Evolutionary conservation across 2,888 invertebrate species (phyloP), one percentile per base, ranked within the genome.

Genomic region (Chrysolina americana): DNA sequence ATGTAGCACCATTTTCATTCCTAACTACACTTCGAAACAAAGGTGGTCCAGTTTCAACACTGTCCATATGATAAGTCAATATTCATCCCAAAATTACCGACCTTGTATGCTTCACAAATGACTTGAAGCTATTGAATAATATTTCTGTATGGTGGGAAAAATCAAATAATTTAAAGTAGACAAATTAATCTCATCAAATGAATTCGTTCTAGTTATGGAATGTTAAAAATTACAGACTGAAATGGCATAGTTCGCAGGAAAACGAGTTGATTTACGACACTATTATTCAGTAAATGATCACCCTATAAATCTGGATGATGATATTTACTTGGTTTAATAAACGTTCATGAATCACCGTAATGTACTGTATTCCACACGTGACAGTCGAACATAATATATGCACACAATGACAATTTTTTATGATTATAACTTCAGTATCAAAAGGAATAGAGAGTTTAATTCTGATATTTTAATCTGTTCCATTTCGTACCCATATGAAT

Each of bases 251-350:
- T 53, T 53, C 53, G 19, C 53, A 53, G 53, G 53, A 21, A 10
- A 53, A 21, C 53, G 53, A 53, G 13, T 5, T 53, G 36, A 21
- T 59, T 68, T 63, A 68, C 62, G 62, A 23, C 68, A 63, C 44
- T 53, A 62, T 68, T 68, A 64, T 68, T 53, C 64, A 68, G 64
- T 47, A 63, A 63, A 64, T 62, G 64, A 73, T 73, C 50, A 68
- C 64, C 50, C 64, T 28, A 73, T 73, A 68, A 68, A 73, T 73
- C 53, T 66, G n/a, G 13, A 19, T 64, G 70, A 53, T 70, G 70
- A 64, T 70, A 64, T 70, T 70, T 64, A 50, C 64, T 48, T 64
- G 41, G 48, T 63, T 53, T 53, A 53, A 53, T 53, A 53, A 53
- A 53, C 53, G 53, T 21, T 10, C 64, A 70, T 70, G 64, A 70